Evolutionary conservation across 2,113 vertebrate species (phyloP), one percentile per base, ranked within the genome.

Genomic region (Ceyx cyanopectus): DNA sequence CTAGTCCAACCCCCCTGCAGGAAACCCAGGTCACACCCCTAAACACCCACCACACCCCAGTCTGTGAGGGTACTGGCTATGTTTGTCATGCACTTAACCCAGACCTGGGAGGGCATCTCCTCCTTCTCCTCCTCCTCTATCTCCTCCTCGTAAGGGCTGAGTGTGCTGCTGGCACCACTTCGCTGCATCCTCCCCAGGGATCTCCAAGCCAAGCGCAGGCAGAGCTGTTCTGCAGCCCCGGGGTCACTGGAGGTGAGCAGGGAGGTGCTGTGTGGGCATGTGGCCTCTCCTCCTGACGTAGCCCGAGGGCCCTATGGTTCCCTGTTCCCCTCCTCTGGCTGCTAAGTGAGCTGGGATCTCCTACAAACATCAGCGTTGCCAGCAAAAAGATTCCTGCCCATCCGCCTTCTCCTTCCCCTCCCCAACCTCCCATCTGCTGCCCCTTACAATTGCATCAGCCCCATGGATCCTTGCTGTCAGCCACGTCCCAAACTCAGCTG

Each of bases 181-280:
- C 34, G 70, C 83, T 92, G 75, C 73, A 34, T 73, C 60, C 29
- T 95, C 80, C 73, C 77, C 48, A 0, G 89, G 65, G 89, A n/a
- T 1, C 29, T 0, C 6, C 20, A 21, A 16, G 58, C 2, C 3
- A 19, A 62, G 57, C 4, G 1, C 53, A 6, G 56, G 27, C 76
- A 32, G 60, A 82, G 67, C 76, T 1, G 48, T 37, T 58, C 70
- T 9, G 85, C 61, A 89, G 82, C 82, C 63, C 63, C 0, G 0
- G 46, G 62, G 50, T 85, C 79, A 68, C n/a, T 3, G 72, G 45
- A 94, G 89, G 83, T 65, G 86, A 92, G 67, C 79, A 8, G 61
- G 1, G 32, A 67, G 85, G 74, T 48, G 85, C 75, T 19, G 21
- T 27, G 46, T 43, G 56, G 68, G 10, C 66, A 2, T 29, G 68